Evolutionary conservation across 2,113 vertebrate species (phyloP), one percentile per base, ranked within the genome.

Genomic region (Larimichthys crocea): DNA sequence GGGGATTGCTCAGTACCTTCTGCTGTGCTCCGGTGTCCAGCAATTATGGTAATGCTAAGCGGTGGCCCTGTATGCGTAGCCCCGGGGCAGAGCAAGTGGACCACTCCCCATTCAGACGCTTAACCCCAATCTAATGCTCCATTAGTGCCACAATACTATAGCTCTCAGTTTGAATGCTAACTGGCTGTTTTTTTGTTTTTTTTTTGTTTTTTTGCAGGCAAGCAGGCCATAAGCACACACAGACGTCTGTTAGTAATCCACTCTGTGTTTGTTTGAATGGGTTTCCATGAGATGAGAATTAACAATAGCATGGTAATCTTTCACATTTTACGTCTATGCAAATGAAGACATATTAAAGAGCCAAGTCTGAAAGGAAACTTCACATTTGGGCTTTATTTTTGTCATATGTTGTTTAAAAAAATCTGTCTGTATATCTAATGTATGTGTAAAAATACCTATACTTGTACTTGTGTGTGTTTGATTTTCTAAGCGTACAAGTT

Each of bases 121-220:
- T 94, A 93, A 94, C 94, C 91, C 89, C 86, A 93, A 94, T 94
- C 93, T 93, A 94, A 93, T 94, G 83, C 89, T 89, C 91, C 77
- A 93, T 95, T 95, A 93, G 82, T 85, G 74, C 80, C 76, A 93
- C 83, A 92, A 88, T 92, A 65, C 91, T 86, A 82, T 72, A 84
- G 79, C 72, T 90, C 76, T 84, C 71, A 74, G 73, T 90, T 74
- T 86, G 76, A 92, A 92, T 89, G 68, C 86, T 86, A 87, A 89
- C 83, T 70, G 86, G 60, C 79, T 80, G 68, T 20, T 79, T 64
- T 85, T 72, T 86, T 72, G 59, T 60, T 19, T 52, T 29, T 29
- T 29, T 29, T 29, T 31, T 24, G 24, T 31, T 67, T 40, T 40
- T 40, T 40, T 40, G 35, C 35, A 40, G 8, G 49, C 81, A 82